phyloP scores from a whole-genome alignment of 2,888 invertebrate genomes.

The Dromius quadrimaculatus region DNA sequence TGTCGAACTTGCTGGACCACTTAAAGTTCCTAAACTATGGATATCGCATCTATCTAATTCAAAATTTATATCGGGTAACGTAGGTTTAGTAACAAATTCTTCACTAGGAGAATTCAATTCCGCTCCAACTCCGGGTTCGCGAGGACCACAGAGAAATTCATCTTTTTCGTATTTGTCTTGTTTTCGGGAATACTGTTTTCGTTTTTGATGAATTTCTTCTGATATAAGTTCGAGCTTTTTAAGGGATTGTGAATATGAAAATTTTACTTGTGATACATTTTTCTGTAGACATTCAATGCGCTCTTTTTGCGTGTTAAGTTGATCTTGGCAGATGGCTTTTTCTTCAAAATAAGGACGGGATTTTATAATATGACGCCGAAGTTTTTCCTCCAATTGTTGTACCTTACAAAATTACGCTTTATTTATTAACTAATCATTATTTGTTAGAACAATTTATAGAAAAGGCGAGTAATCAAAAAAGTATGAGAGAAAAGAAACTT shows the following conservation, averaged over 20 bases:
- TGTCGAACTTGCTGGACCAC: constrained; percentile 68
- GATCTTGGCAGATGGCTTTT: constrained; percentile 87
- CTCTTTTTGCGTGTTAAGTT: constrained; percentile 86
- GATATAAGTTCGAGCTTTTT: constrained; percentile 90
- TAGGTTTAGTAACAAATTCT: constrained; percentile 56
- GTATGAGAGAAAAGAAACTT: background rate
- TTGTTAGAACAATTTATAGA: too few relatives aligned
- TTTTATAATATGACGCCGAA: constrained; percentile 85
- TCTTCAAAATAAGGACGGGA: constrained; percentile 93
- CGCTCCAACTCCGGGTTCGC: constrained; percentile 77
- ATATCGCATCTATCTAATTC: constrained; percentile 73
- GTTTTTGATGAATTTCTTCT: constrained; percentile 86
- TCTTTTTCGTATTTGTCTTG: too few relatives aligned
- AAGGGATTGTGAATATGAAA: constrained; percentile 84
- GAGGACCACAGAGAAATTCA: constrained; percentile 69
- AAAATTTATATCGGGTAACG: constrained; percentile 68
- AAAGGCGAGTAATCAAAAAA: too few relatives aligned
- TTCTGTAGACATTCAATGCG: constrained; percentile 85
- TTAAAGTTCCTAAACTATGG: constrained; percentile 68
- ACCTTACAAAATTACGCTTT: too few relatives aligned
- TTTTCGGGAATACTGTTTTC: constrained; percentile 68
- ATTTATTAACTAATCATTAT: too few relatives aligned
- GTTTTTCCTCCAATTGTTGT: constrained; percentile 84
- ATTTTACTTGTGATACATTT: constrained; percentile 83
- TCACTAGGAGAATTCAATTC: constrained; percentile 67